Base-by-base conservation (phyloP, 2,888 invertebrate genomes). In the Cosmia pyralina region DNA sequence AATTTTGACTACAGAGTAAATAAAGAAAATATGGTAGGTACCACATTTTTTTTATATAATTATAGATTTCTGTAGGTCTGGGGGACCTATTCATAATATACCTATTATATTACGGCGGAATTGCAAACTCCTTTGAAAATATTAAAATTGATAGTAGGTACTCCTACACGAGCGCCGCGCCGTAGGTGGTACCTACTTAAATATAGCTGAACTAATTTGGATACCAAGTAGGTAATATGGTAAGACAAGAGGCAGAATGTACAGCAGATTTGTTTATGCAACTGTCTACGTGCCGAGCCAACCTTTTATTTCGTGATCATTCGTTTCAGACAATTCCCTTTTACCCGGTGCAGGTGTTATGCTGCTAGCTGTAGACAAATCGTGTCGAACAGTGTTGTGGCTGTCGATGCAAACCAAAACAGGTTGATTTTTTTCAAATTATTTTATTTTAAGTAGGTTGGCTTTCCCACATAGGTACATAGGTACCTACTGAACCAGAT, bases 401-500 rank as follows among this genome's bases (percentile, higher is more conserved):
- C 17, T 34, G 55, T 28, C 19, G 57, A 50, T 22, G 4, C 48
- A 69, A 69, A 69, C 38, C 38, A 22, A 50, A 48, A 38, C 68
- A 22, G 17, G 13, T 68, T 6, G 8, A n/a, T 15, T 13, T 34
- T 22, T n/a, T 53, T 53, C 1, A 10, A 71, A 34, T 19, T 53
- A 52, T 28, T 41, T 6, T 41, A 13, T 38, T 5, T 8, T 34
- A n/a, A 11, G 5, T 53, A 57, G 41, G 41, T 41, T 2, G 38
- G 4, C 38, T 72, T 38, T 28, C 3, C 17, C 13, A 10, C 38
- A 57, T 10, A 34, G 15, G 10, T 55, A 55, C 38, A 2, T 10
- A 34, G 15, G 10, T 55, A 55, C 38, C 38, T 38, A 38, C 41
- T 69, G 19, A 69, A 17, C 38, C 38, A 38, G 67, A 38, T 10